These are phyloP conservation scores for Leucoraja erinaceus DNA, from an alignment of 2,113 vertebrate genomes.

Conservation along the genomic window DNA sequence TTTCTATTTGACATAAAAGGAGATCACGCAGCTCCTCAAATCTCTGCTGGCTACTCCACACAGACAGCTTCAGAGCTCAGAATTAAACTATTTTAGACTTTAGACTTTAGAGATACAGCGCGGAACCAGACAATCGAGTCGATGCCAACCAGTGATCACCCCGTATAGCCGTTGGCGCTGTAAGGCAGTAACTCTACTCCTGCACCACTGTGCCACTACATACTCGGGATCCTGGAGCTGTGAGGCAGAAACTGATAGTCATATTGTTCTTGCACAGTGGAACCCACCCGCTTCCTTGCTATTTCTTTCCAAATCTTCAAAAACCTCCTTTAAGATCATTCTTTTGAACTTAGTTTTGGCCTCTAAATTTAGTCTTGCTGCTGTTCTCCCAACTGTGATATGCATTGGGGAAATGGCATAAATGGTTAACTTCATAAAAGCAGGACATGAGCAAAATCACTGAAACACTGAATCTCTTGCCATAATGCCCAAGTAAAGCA, in stretches of 20 bases:
- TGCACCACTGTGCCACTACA: too few species aligned
- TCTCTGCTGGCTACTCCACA: too few species aligned
- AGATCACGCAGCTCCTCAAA: too few species aligned
- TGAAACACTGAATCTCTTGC: neutral
- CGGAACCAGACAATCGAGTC: too few species aligned
- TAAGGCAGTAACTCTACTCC: too few species aligned
- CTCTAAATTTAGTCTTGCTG: neutral
- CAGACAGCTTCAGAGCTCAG: too few species aligned
- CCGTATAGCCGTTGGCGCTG: too few species aligned
- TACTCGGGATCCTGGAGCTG: too few species aligned
- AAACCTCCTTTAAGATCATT: neutral
- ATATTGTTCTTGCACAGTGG: neutral
- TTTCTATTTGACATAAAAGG: neutral
- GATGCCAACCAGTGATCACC: too few species aligned
- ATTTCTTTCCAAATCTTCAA: neutral
- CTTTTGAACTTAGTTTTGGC: neutral
- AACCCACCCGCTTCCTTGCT: neutral
- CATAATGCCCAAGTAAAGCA: neutral
- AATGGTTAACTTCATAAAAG: neutral
- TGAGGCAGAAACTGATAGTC: neutral
- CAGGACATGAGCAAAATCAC: neutral
- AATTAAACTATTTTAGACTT: too few species aligned
- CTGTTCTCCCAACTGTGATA: neutral
- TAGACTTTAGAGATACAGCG: too few species aligned
- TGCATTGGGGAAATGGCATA: neutral